These are phyloP conservation scores for Riptortus pedestris DNA, from an alignment of 1,140 invertebrate genomes.

Conservation along the genomic window DNA sequence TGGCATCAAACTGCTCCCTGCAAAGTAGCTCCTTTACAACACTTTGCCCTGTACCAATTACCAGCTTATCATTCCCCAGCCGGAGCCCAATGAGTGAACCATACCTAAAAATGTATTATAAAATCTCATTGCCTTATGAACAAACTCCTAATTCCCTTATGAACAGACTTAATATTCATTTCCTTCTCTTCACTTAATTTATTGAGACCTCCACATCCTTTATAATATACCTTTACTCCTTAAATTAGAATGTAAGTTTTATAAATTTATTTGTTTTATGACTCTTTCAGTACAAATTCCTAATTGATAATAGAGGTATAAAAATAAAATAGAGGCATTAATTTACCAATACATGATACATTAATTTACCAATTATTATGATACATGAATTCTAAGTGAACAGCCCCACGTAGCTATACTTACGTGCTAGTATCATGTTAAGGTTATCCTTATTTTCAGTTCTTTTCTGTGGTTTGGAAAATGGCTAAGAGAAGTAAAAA, in stretches of 20 bases:
- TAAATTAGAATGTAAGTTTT: neutral
- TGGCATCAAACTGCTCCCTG: conserved; percentile 53
- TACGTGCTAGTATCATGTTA: too few relatives aligned
- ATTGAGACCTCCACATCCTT: neutral
- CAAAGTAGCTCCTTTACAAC: conserved; percentile 48
- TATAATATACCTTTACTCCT: neutral
- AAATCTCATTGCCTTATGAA: conserved; percentile 9
- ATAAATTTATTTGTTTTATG: neutral
- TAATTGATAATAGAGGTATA: too few relatives aligned
- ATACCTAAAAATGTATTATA: conserved; percentile 31
- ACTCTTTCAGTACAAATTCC: neutral
- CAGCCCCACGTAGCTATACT: too few relatives aligned
- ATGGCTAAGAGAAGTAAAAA: too few relatives aligned
- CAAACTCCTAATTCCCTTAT: neutral
- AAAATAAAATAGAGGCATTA: too few relatives aligned
- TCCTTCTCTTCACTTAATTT: neutral
- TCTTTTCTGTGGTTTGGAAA: too few relatives aligned
- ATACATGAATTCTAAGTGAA: too few relatives aligned
- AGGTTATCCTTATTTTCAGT: too few relatives aligned
- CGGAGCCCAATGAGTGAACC: conserved; percentile 42
- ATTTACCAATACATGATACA: too few relatives aligned
- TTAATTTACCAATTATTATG: too few relatives aligned
- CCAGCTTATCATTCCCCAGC: conserved; percentile 47
- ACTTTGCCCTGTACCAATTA: conserved; percentile 50
- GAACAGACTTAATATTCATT: neutral